Conservation (phyloP, 2,113 vertebrate species). For the Zosterops japonicus region DNA sequence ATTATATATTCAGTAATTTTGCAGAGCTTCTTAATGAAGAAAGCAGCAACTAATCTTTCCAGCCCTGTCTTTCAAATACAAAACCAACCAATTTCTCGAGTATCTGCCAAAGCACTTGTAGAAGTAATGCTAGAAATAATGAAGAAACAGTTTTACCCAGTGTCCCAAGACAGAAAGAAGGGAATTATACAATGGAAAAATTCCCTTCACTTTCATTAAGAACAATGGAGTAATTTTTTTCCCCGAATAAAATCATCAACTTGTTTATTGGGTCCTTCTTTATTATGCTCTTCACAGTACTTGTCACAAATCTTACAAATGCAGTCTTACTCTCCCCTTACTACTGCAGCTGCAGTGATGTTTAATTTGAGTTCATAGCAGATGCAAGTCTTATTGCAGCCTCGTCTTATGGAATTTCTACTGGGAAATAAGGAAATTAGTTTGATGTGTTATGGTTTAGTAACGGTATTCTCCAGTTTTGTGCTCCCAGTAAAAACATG, state of each 20-base stretch:
- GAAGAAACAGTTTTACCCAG: background rate
- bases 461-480: background rate
- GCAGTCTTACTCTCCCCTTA: background rate
- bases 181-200: background rate
- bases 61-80: background rate
- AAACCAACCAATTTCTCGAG: background rate
- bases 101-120: background rate
- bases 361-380: background rate
- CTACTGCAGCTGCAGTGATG: background rate
- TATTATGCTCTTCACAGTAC: background rate
- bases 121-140: background rate
- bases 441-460: background rate
- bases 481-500: too few relatives aligned
- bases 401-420: rapidly evolving
- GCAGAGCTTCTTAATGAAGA: background rate
- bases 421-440: background rate
- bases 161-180: background rate
- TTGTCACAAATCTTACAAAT: background rate
- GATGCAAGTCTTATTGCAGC: background rate
- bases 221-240: background rate
- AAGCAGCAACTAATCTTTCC: background rate
- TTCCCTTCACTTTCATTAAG: background rate
- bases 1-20: background rate
- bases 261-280: background rate
- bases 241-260: background rate